Base-by-base conservation (phyloP, 2,113 vertebrate genomes). In the Amazona vittata region DNA sequence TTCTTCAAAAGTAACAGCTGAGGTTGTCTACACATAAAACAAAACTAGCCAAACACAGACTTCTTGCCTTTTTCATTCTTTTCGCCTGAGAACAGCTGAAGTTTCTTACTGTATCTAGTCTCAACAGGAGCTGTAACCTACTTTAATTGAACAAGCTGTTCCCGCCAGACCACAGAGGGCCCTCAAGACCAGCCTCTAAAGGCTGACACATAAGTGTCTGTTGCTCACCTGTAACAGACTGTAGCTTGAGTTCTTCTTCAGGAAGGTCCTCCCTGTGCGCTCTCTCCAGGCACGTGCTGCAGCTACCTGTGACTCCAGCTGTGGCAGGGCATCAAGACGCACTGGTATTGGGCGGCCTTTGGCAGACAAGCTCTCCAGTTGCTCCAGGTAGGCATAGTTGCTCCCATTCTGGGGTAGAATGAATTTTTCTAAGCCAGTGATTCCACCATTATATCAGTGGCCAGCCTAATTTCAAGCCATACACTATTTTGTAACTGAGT, bases 241-340 rank as follows among this genome's bases (percentile, higher is more conserved):
- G 93, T 99, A 99, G 41, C 98, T 99, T 11, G 99, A 99, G 97
- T 99, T 99, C 97, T 99, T 99, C 97, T 99, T 99, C n/a, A 99
- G 98, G 93, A 99, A 99, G 62, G 99, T 99, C 87, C 99, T 98
- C 7, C 98, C 99, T 0, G 99, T 99, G 79, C 99, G 98, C 91
- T 99, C 99, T 86, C 99, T 99, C 99, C 99, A 99, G 20, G 99
- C 98, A 11, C 99, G 98, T 1, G 99, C 99, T 5, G 99, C 98
- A 9, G 99, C 98, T 44, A 99, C 99, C 96, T 99, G 99, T 6
- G 99, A 99, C 90, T 99, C 99, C 91, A 99, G 98, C 95, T 99
- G 99, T 2, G 98, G 98, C 89, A 99, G 97, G 0, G 99, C 98
- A 28, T 99, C 99, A 0, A 99, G 98, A 24, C 99, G 98, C 46